These are phyloP conservation scores for Parochlus steinenii DNA, from an alignment of 2,888 invertebrate species.

Conservation along the genomic window DNA sequence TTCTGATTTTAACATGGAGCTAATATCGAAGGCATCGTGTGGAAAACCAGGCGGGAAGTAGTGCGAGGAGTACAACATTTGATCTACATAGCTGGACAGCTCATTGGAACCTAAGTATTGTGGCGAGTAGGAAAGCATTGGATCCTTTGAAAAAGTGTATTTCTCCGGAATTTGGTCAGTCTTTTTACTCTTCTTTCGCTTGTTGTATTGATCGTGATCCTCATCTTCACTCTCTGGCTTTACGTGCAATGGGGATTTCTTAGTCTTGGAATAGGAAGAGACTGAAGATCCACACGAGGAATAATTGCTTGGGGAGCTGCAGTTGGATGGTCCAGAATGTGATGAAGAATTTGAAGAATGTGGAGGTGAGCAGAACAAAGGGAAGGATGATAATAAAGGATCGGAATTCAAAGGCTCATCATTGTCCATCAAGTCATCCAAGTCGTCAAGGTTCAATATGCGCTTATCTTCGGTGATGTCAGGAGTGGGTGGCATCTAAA, in stretches of 20 bases:
- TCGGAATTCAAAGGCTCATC: conserved; percentile 36
- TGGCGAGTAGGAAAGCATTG: too few relatives aligned
- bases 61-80: conserved; percentile 12
- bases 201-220: too few relatives aligned
- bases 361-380: conserved; percentile 7
- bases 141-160: too few relatives aligned
- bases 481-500: conserved; percentile 29
- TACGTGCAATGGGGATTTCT: too few relatives aligned
- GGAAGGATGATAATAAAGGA: conserved; percentile 32
- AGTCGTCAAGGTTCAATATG: conserved; percentile 34
- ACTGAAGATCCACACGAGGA: too few relatives aligned
- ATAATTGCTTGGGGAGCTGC: too few relatives aligned
- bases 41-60: conserved; percentile 5
- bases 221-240: too few relatives aligned
- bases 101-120: too few relatives aligned
- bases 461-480: conserved; percentile 34
- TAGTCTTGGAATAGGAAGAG: too few relatives aligned
- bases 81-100: conserved; percentile 11
- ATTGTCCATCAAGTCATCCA: conserved; percentile 40
- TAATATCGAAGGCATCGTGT: conserved; percentile 9
- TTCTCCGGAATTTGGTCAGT: too few relatives aligned
- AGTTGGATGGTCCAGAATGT: too few relatives aligned
- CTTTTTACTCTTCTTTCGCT: too few relatives aligned
- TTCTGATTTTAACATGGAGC: conserved; percentile 9
- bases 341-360: conserved; percentile 11